phyloP scores from a whole-genome alignment of 2,113 vertebrate species.

The Etheostoma spectabile region DNA sequence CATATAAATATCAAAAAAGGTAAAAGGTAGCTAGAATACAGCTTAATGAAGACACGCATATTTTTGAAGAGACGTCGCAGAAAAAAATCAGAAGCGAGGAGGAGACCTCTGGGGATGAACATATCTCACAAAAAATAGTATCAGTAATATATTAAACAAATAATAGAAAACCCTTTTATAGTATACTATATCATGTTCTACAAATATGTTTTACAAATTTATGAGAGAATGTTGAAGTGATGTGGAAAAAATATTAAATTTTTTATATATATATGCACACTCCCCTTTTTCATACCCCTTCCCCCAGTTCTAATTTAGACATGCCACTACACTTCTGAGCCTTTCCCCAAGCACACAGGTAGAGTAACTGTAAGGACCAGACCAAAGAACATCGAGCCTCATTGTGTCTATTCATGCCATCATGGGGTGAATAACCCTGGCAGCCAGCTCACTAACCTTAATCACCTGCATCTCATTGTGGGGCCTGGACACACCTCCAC shows the following conservation, averaged over 20 bases:
- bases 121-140: too few relatives aligned
- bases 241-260: not conserved
- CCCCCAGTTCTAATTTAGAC: not conserved
- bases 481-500: constrained; percentile 81
- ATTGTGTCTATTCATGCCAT: constrained; percentile 70
- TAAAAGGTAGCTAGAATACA: not conserved
- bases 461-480: constrained; percentile 89
- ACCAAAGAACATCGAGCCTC: constrained; percentile 33
- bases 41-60: not conserved
- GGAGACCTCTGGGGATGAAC: too few relatives aligned
- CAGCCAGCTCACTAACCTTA: constrained; percentile 85
- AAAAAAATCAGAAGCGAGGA: too few relatives aligned
- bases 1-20: not conserved
- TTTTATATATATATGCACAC: not conserved
- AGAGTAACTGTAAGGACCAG: constrained; percentile 45
- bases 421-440: constrained; percentile 71
- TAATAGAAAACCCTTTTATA: too few relatives aligned
- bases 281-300: not conserved
- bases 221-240: not conserved
- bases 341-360: constrained; percentile 54
- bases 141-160: too few relatives aligned
- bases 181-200: too few relatives aligned
- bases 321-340: constrained; percentile 19
- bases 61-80: not conserved
- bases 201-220: not conserved